Percentiles rank a stretch among this genome's conserved stretches.
Conservation (phyloP, 2,797 vertebrate species). For the Alauda arvensis region DNA sequence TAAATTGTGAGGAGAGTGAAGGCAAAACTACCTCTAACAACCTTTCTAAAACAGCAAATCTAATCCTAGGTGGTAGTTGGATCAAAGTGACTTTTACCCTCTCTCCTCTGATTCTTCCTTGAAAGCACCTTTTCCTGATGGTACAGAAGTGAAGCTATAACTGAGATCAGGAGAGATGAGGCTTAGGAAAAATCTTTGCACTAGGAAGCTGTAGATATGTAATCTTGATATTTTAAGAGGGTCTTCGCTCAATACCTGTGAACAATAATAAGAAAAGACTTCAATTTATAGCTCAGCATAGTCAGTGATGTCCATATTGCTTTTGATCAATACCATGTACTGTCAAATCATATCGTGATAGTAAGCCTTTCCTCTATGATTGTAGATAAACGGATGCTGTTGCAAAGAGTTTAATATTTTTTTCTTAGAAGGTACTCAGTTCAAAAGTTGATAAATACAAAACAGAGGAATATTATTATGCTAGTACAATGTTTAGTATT, state of each 20-base stretch:
- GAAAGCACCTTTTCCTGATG: background rate
- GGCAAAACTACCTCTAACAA: background rate
- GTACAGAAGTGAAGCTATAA: background rate
- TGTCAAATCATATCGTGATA: background rate
- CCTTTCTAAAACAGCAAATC: background rate
- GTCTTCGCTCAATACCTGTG: background rate
- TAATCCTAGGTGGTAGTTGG: background rate
- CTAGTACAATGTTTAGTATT: background rate
- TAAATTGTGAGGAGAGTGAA: background rate
- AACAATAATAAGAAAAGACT: background rate
- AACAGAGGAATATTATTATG: background rate
- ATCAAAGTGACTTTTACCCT: conserved; percentile 11
- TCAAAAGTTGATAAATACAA: background rate
- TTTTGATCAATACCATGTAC: background rate
- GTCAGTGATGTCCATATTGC: background rate
- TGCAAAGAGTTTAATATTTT: background rate
- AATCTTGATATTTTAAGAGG: background rate
- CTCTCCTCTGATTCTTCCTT: background rate
- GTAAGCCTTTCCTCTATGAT: background rate
- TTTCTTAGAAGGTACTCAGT: background rate
- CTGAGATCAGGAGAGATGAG: background rate
- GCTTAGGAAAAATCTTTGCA: background rate
- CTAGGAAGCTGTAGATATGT: background rate
- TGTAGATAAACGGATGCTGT: background rate
- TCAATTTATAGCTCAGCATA: background rate